Conservation (phyloP, 2,113 vertebrate genomes). For the Eretmochelys imbricata region DNA sequence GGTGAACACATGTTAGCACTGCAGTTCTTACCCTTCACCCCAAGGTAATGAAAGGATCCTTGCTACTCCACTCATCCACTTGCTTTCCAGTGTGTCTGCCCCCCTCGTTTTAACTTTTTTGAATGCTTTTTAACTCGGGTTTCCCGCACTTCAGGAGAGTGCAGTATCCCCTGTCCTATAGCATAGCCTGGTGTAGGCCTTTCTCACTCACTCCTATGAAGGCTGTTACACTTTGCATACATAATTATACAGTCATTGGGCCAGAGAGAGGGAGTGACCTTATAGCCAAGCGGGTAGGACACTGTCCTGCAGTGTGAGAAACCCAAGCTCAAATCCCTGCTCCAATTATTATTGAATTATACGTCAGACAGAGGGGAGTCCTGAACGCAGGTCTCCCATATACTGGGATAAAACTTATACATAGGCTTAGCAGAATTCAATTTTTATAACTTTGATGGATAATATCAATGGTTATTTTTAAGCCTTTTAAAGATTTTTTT, state of each 20-base stretch:
- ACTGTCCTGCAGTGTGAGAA: neutral
- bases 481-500: neutral
- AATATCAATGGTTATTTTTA: neutral
- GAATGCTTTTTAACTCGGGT: neutral
- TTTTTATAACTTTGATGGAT: neutral
- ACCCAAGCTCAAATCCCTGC: neutral
- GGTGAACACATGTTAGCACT: slow-evolving; percentile 26
- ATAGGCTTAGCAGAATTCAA: neutral
- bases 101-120: neutral
- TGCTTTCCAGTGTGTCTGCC: neutral
- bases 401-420: neutral
- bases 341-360: neutral
- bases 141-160: neutral
- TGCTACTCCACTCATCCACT: neutral
- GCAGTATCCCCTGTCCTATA: neutral
- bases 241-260: neutral
- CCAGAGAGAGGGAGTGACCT: neutral
- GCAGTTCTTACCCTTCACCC: slow-evolving; percentile 30
- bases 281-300: neutral
- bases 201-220: neutral
- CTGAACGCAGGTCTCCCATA: neutral
- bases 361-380: no score
- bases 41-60: slow-evolving; percentile 11
- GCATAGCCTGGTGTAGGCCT: neutral
- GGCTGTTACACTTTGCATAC: neutral